Conservation (phyloP, 1,140 invertebrate species). For the Euborellia annulipes region DNA sequence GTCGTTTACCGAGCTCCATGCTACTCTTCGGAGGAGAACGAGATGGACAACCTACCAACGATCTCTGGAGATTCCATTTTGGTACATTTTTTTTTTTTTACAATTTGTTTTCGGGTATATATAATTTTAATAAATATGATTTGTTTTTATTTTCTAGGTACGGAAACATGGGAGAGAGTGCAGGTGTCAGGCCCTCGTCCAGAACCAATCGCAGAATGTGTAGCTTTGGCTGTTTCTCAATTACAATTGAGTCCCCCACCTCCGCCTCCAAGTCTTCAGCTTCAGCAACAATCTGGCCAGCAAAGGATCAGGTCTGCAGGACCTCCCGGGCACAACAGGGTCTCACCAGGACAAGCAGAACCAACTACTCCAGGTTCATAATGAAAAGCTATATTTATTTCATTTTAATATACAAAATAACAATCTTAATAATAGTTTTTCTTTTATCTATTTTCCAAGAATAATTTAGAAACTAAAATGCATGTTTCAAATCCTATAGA, state of each 20-base stretch:
- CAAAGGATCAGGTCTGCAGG: too few species aligned
- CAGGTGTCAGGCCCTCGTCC: constrained; percentile 49
- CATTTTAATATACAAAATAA: too few species aligned
- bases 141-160: too few species aligned
- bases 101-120: neutral
- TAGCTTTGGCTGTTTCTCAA: constrained; percentile 40
- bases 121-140: too few species aligned
- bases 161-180: constrained; percentile 61
- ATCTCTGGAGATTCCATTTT: constrained; percentile 78
- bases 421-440: too few species aligned
- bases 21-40: constrained; percentile 70
- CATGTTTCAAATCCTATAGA: too few species aligned
- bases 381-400: too few species aligned
- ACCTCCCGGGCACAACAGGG: constrained; percentile 6
- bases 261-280: neutral
- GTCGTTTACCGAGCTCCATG: constrained; percentile 61
- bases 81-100: constrained; percentile 32
- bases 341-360: constrained; percentile 8
- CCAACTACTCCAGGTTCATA: neutral
- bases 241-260: constrained; percentile 17
- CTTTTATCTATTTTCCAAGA: too few species aligned
- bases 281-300: constrained; percentile 7
- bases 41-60: constrained; percentile 52
- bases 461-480: too few species aligned
- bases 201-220: constrained; percentile 47